Evolutionary conservation across 1,140 invertebrate species (phyloP).

Genomic region (Drosophila prosaltans): DNA sequence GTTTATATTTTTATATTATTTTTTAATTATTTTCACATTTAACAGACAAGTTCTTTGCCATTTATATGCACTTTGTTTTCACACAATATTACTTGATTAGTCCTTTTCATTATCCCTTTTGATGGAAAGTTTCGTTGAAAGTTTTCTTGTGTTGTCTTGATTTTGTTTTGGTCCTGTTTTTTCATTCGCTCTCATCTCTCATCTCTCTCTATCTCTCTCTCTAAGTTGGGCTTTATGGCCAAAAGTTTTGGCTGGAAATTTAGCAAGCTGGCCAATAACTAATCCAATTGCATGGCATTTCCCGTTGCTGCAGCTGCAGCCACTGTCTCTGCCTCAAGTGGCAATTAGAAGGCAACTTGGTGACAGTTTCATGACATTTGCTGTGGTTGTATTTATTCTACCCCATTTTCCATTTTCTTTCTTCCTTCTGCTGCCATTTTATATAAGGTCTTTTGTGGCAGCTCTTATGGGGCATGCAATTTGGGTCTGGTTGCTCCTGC

Average conservation of each 20-base stretch:
- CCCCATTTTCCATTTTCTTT: background rate
- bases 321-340: slow-evolving; percentile 12
- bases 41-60: too few species aligned
- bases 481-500: background rate
- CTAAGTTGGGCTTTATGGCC: slow-evolving; percentile 3
- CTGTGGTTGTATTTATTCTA: background rate
- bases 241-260: slow-evolving; percentile 25
- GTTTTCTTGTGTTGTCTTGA: background rate
- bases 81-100: too few species aligned
- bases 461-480: slow-evolving; percentile 33
- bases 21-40: too few species aligned
- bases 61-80: too few species aligned
- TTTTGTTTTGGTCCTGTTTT: background rate
- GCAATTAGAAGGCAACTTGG: slow-evolving; percentile 49
- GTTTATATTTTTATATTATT: too few species aligned
- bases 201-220: background rate
- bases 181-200: too few species aligned
- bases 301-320: slow-evolving; percentile 5
- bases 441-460: slow-evolving; percentile 48
- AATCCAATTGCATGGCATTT: slow-evolving; percentile 32
- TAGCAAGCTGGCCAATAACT: slow-evolving; percentile 18
- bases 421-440: slow-evolving; percentile 16
- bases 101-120: too few species aligned
- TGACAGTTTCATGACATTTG: slow-evolving; percentile 36
- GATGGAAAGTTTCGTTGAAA: too few species aligned